phyloP scores from a whole-genome alignment of 1,140 invertebrate species.

The Dryas iulia region DNA sequence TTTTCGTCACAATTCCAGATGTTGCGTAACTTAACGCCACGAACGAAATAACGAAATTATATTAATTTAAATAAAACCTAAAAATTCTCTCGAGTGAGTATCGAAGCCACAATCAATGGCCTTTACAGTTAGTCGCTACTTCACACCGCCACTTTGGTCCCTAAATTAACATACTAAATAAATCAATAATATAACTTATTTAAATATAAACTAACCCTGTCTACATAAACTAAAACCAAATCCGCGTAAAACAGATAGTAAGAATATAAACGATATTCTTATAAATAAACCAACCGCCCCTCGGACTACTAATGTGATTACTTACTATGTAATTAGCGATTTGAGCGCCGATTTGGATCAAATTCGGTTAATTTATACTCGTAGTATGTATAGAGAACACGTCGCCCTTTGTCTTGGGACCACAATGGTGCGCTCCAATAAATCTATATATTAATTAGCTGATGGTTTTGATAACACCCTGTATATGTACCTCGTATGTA shows the following conservation, averaged over 20 bases:
- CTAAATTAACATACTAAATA: too few species aligned
- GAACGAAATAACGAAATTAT: too few species aligned
- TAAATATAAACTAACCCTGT: too few species aligned
- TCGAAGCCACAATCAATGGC: neutral
- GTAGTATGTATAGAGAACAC: neutral
- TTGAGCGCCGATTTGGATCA: conserved; percentile 19
- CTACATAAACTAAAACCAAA: too few species aligned
- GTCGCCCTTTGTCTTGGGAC: conserved; percentile 19
- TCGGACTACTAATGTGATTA: neutral
- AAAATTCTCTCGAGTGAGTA: neutral
- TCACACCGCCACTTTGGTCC: neutral
- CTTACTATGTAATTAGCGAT: conserved; percentile 15
- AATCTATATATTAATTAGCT: conserved; percentile 19
- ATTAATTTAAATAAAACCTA: too few species aligned
- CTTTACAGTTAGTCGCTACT: neutral
- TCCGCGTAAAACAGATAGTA: too few species aligned
- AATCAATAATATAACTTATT: neutral
- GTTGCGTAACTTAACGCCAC: too few species aligned
- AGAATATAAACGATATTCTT: too few species aligned
- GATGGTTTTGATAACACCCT: neutral
- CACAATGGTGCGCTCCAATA: neutral
- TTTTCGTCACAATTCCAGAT: too few species aligned
- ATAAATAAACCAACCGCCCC: neutral
- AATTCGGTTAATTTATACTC: conserved; percentile 27
- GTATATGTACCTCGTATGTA: neutral